Percentiles rank a stretch among this genome's conserved stretches.
Evolutionary conservation across 2,113 vertebrate species (phyloP).

Genomic region (Menidia beryllina): DNA sequence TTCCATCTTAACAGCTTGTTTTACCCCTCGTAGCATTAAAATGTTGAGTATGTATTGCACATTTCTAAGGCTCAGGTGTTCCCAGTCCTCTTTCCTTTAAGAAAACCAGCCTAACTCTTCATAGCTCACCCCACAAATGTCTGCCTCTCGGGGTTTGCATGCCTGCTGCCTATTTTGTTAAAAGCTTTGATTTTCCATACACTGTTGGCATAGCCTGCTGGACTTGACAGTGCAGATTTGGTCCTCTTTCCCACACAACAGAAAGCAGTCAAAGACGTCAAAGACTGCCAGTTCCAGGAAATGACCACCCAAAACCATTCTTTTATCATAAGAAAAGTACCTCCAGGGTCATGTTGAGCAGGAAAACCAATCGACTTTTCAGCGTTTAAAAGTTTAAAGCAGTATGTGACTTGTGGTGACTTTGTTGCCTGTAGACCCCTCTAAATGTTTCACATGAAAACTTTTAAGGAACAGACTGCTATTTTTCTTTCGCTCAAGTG

Average conservation of each 20-base stretch:
- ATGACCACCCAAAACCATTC: slow-evolving; percentile 12
- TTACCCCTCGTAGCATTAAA: too few species aligned
- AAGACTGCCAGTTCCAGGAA: slow-evolving; percentile 20
- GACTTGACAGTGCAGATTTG: slow-evolving; percentile 21
- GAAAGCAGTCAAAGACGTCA: slow-evolving; percentile 34
- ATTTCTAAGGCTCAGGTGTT: too few species aligned
- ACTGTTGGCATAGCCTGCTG: slow-evolving; percentile 15
- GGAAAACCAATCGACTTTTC: slow-evolving; percentile 4
- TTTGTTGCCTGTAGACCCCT: background rate
- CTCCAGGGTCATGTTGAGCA: slow-evolving; percentile 8
- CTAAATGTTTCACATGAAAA: background rate
- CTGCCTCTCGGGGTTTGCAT: slow-evolving; percentile 39
- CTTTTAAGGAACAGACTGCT: background rate
- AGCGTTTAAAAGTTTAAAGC: slow-evolving; percentile 2
- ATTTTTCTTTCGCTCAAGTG: background rate
- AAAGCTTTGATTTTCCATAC: slow-evolving; percentile 28
- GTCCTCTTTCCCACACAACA: slow-evolving; percentile 21
- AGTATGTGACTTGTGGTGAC: background rate
- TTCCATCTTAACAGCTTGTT: too few species aligned
- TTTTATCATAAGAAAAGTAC: slow-evolving; percentile 29
- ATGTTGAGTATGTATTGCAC: too few species aligned
- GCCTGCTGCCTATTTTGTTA: slow-evolving; percentile 25
- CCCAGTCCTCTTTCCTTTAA: too few species aligned
- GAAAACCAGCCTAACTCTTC: slow-evolving; percentile 30
- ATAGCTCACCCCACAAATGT: slow-evolving; percentile 56